Evolutionary conservation across 2,113 vertebrate species (phyloP).

Genomic region (Laticauda laticaudata): DNA sequence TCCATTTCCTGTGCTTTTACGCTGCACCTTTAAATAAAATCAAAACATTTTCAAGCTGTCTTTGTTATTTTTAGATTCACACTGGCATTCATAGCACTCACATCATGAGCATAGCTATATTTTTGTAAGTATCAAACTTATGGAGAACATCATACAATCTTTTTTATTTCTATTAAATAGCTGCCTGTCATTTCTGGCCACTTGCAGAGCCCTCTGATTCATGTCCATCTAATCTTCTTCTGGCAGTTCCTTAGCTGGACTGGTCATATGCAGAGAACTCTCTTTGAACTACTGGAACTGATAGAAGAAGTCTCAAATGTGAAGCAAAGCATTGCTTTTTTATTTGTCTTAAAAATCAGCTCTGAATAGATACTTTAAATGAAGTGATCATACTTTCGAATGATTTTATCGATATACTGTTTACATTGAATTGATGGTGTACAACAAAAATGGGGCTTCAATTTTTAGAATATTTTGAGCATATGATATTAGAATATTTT

Average conservation of each 20-base stretch:
- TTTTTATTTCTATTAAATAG: background rate
- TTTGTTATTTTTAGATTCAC: background rate
- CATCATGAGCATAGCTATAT: background rate
- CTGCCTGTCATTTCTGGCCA: background rate
- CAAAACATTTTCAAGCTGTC: background rate
- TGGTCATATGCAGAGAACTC: background rate
- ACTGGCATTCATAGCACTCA: background rate
- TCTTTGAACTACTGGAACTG: background rate
- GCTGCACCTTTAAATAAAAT: background rate
- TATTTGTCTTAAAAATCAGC: background rate
- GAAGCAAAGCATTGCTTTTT: background rate
- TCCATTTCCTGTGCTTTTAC: background rate
- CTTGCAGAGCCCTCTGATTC: background rate
- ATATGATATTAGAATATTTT: too few relatives aligned
- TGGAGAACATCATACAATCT: background rate
- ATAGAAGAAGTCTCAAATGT: background rate
- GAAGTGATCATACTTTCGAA: background rate
- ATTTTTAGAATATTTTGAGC: background rate
- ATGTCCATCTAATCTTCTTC: background rate
- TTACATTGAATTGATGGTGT: background rate
- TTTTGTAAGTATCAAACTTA: background rate
- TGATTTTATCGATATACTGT: background rate
- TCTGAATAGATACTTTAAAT: background rate
- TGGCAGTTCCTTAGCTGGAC: background rate
- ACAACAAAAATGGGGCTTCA: background rate